Conservation (phyloP, 2,797 vertebrate species). For the Leuciscus waleckii region DNA sequence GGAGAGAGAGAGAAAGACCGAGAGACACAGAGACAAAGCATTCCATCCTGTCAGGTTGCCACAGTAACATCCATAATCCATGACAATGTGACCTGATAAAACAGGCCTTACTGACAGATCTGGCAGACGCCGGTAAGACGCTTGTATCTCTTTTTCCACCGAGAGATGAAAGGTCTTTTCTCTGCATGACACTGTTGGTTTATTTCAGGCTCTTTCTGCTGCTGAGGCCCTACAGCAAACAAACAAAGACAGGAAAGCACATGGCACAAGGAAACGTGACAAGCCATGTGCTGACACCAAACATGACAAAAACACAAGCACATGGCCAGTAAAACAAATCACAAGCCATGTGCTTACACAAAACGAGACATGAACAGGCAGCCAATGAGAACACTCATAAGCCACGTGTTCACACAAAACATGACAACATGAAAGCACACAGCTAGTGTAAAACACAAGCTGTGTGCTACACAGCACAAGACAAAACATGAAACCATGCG, state of each 20-base stretch:
- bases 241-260: neutral
- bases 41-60: constrained; percentile 50
- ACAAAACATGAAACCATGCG: too few species aligned
- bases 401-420: too few species aligned
- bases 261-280: too few species aligned
- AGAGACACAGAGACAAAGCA: constrained; percentile 21
- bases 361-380: too few species aligned
- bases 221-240: neutral
- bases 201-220: neutral
- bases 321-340: too few species aligned
- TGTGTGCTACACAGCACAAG: too few species aligned
- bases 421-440: too few species aligned
- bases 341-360: too few species aligned
- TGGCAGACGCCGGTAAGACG: neutral
- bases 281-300: too few species aligned
- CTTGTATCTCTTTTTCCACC: neutral
- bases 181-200: neutral
- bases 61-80: constrained; percentile 59
- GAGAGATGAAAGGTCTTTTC: neutral
- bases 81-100: constrained; percentile 52
- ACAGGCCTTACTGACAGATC: constrained; percentile 49
- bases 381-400: too few species aligned
- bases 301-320: too few species aligned
- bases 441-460: too few species aligned
- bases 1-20: neutral